A percentile compares a stretch with the other conserved stretches of the same genome.
These are phyloP conservation scores for Parauchenoglanis ngamensis DNA, from an alignment of 2,797 vertebrate genomes.

Conservation along the genomic window DNA sequence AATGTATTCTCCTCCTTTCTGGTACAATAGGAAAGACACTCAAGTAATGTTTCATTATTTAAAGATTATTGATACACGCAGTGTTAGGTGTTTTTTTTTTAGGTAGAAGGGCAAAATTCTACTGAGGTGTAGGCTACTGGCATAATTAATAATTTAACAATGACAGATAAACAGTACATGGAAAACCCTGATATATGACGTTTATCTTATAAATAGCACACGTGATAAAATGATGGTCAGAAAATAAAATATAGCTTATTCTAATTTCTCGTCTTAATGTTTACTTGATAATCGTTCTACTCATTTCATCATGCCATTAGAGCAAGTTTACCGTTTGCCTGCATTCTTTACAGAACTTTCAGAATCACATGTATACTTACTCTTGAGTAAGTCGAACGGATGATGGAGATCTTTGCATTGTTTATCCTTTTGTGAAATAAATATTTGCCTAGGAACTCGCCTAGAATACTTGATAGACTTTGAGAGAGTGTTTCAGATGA, in stretches of 20 bases:
- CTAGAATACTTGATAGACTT: background rate
- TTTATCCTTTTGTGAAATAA: conserved; percentile 1
- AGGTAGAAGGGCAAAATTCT: background rate
- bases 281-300: background rate
- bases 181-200: background rate
- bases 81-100: too few relatives aligned
- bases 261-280: background rate
- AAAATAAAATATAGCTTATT: background rate
- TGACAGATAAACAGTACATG: background rate
- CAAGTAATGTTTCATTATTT: background rate
- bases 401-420: background rate
- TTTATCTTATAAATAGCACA: background rate
- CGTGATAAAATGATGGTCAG: background rate
- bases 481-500: background rate
- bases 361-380: conserved; percentile 8
- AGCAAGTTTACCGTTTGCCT: background rate
- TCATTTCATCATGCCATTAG: background rate
- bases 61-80: background rate
- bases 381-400: background rate
- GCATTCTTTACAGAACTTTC: background rate
- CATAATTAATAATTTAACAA: background rate
- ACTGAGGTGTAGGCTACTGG: background rate
- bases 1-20: background rate
- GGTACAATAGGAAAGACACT: background rate
- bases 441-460: background rate